Percentiles rank a stretch among this genome's conserved stretches.
phyloP scores from a whole-genome alignment of 2,797 vertebrate genomes.

The Centropyge bicolor region DNA sequence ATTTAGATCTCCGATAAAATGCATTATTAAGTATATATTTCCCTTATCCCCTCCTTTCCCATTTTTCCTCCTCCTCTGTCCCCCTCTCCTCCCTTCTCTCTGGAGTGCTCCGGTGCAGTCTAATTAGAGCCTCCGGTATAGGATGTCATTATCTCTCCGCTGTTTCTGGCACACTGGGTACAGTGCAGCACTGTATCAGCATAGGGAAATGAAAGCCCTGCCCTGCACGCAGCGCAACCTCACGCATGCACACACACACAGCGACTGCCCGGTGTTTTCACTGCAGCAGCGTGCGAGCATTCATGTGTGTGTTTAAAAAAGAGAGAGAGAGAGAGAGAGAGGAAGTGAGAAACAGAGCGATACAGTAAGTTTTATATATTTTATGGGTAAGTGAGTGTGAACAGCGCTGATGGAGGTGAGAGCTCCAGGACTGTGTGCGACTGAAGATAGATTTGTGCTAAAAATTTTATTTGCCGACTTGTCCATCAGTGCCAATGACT shows the following conservation, averaged over 20 bases:
- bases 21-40: constrained; percentile 70
- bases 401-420: constrained; percentile 19
- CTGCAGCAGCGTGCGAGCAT: constrained; percentile 37
- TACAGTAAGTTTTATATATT: constrained; percentile 28
- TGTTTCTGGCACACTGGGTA: constrained; percentile 74
- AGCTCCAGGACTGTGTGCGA: constrained; percentile 25
- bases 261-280: neutral
- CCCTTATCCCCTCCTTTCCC: constrained; percentile 36
- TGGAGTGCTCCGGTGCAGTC: constrained; percentile 75
- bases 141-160: constrained; percentile 80
- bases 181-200: constrained; percentile 77
- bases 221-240: constrained; percentile 31
- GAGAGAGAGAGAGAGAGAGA: constrained; percentile 2
- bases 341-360: constrained; percentile 16
- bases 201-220: constrained; percentile 61
- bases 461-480: constrained; percentile 59
- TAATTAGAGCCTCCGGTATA: constrained; percentile 85
- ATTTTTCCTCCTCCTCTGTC: constrained; percentile 43
- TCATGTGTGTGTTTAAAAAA: constrained; percentile 14
- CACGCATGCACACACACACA: constrained; percentile 37
- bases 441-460: constrained; percentile 58
- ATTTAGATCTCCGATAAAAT: constrained; percentile 62
- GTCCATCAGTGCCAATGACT: constrained; percentile 66
- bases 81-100: constrained; percentile 57
- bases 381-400: constrained; percentile 30